Base-by-base conservation (phyloP, 2,797 vertebrate genomes). In the Glyptemys insculpta region DNA sequence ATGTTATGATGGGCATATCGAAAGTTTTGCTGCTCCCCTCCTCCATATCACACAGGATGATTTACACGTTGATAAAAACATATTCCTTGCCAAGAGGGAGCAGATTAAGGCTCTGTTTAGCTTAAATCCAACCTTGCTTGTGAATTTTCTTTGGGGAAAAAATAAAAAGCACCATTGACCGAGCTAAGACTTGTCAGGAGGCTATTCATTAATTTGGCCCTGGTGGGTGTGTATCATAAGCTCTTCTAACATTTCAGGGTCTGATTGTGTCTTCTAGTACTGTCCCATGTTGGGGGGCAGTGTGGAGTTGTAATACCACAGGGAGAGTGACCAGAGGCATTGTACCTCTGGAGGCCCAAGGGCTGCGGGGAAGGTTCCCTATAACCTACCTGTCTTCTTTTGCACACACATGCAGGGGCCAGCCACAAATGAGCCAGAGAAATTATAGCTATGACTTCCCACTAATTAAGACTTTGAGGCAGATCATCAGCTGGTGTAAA, bases 121-220 rank as follows among this genome's bases (percentile, higher is more conserved):
- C n/a, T 89, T 97, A 93, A 96, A 91, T 53, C 25, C 85, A 6
- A 84, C 83, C 72, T 81, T 89, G 79, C 52, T 83, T 94, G 12
- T 85, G 72, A 94, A 86, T 54, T n/a, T 84, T 14, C 74, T 76
- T 76, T 44, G 14, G 14, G 44, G 41, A 47, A 27, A 76, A 47
- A 76, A 44, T 47, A 76, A 76, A 88, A n/a, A n/a, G n/a, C n/a
- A n/a, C n/a, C n/a, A n/a, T n/a, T n/a, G n/a, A n/a, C n/a, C n/a
- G n/a, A n/a, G n/a, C n/a, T n/a, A n/a, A n/a, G n/a, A n/a, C n/a
- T 84, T 59, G n/a, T 76, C 74, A 76, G 44, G 44, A 44, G 27
- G 41, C 47, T 76, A 47, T 47, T 84, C 19, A 9, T 57, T 88
- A 84, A 34, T 59, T 54, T 87, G 52, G 47, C 54, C 87, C 72